phyloP scores from a whole-genome alignment of 92 coral and sea anemone species.

The Anthopleura xanthogrammica region DNA sequence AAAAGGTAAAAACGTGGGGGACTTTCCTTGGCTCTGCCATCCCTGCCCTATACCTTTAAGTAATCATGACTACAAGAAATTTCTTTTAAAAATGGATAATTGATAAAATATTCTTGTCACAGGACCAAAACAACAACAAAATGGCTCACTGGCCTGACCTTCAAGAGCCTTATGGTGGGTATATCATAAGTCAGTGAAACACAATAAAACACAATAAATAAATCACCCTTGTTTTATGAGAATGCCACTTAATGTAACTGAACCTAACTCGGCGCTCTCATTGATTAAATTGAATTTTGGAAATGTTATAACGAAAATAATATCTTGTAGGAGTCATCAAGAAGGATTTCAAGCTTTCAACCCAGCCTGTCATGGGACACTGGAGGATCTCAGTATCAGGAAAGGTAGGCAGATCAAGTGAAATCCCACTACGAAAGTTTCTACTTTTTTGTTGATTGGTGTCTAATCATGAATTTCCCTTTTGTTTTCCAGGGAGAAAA shows the following conservation, averaged over 20 bases:
- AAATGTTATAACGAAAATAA: not conserved
- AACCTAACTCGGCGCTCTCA: not conserved
- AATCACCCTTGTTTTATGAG: too few species aligned
- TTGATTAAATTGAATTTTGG: too few species aligned
- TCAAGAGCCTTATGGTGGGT: slow-evolving; percentile 62
- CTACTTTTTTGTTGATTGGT: not conserved
- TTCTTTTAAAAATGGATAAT: too few species aligned
- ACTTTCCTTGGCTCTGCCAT: too few species aligned
- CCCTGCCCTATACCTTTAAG: too few species aligned
- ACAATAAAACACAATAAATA: too few species aligned
- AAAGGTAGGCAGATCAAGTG: slow-evolving; percentile 38
- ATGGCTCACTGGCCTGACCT: slow-evolving; percentile 86
- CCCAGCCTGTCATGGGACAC: slow-evolving; percentile 86
- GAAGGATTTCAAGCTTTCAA: slow-evolving; percentile 77
- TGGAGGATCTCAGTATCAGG: slow-evolving; percentile 88
- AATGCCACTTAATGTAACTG: too few species aligned
- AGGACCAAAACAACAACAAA: slow-evolving; percentile 88
- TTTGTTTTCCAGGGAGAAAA: slow-evolving; percentile 44
- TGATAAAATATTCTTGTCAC: not conserved
- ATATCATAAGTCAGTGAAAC: not conserved
- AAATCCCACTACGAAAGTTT: too few species aligned
- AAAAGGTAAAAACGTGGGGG: too few species aligned
- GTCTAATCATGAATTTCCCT: not conserved
- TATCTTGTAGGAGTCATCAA: slow-evolving; percentile 71
- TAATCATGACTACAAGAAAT: too few species aligned